Percentiles rank a stretch among this genome's conserved stretches.
Evolutionary conservation across 2,113 vertebrate species (phyloP).

Genomic region (Zosterops borbonicus): DNA sequence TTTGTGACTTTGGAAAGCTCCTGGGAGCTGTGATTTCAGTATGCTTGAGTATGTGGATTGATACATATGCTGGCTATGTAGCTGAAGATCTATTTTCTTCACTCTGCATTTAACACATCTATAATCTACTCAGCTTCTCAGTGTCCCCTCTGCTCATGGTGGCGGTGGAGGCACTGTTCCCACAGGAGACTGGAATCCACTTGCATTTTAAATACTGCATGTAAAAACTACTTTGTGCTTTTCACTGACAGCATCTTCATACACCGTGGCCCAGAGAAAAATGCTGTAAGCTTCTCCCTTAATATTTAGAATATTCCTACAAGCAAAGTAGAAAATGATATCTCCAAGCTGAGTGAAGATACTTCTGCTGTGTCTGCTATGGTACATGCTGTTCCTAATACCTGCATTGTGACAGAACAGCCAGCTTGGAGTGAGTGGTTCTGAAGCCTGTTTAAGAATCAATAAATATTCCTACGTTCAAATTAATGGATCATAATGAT

Average conservation of each 20-base stretch:
- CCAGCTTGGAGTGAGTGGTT: not conserved
- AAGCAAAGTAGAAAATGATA: not conserved
- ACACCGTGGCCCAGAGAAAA: not conserved
- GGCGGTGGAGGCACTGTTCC: not conserved
- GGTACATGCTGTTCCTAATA: not conserved
- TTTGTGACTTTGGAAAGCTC: not conserved
- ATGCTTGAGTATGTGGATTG: not conserved
- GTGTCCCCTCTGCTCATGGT: not conserved
- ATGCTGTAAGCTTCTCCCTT: not conserved
- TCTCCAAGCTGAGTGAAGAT: not conserved
- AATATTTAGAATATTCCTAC: not conserved
- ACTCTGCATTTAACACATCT: not conserved
- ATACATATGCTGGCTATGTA: not conserved
- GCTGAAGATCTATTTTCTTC: not conserved
- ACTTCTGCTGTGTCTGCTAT: accelerated
- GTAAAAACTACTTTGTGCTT: not conserved
- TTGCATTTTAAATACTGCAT: not conserved
- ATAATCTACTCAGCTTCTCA: not conserved
- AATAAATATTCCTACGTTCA: not conserved
- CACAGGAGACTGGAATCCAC: not conserved
- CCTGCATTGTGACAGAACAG: not conserved
- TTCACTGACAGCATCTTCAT: not conserved
- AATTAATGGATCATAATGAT: not conserved
- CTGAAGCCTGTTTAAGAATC: not conserved
- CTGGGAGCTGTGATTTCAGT: not conserved